Evolutionary conservation across 1,140 invertebrate species (phyloP).

Genomic region (Aleiodes sp.): DNA sequence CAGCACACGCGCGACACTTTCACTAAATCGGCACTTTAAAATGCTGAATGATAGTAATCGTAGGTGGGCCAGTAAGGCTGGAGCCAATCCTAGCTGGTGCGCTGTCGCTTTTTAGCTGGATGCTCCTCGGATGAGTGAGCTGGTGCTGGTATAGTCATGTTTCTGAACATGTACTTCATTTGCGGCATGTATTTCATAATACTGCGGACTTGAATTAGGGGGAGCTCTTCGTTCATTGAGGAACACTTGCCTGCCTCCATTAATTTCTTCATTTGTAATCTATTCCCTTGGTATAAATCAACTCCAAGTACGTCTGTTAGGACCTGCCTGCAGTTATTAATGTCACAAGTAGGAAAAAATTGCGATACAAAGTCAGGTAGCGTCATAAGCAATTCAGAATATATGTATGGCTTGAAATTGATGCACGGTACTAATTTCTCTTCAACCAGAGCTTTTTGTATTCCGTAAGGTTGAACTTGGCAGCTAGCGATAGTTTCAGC

Average conservation of each 20-base stretch:
- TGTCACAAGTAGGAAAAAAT: conserved; percentile 80
- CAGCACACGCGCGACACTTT: conserved; percentile 11
- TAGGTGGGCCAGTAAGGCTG: conserved; percentile 68
- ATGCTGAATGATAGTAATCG: conserved; percentile 65
- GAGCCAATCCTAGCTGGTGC: conserved; percentile 73
- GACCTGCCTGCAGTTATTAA: conserved; percentile 78
- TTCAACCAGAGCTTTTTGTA: conserved; percentile 82
- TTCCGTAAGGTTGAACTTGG: conserved; percentile 74
- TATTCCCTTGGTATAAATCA: conserved; percentile 82
- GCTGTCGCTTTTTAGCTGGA: conserved; percentile 68
- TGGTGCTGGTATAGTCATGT: conserved; percentile 50
- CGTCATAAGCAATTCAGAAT: conserved; percentile 82
- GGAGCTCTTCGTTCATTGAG: conserved; percentile 70
- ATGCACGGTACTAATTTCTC: conserved; percentile 85
- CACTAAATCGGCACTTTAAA: conserved; percentile 45
- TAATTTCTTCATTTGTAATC: conserved; percentile 78
- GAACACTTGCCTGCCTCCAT: conserved; percentile 78
- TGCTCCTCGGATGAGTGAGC: conserved; percentile 61
- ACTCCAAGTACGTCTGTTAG: conserved; percentile 79
- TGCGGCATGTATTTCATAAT: conserved; percentile 88
- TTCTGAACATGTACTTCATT: conserved; percentile 79
- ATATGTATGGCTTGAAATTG: conserved; percentile 85
- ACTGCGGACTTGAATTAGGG: conserved; percentile 81
- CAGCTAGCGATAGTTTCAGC: conserved; percentile 69
- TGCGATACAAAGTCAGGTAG: conserved; percentile 81